phyloP scores from a whole-genome alignment of 1,140 invertebrate genomes.

The Spodoptera litura region DNA sequence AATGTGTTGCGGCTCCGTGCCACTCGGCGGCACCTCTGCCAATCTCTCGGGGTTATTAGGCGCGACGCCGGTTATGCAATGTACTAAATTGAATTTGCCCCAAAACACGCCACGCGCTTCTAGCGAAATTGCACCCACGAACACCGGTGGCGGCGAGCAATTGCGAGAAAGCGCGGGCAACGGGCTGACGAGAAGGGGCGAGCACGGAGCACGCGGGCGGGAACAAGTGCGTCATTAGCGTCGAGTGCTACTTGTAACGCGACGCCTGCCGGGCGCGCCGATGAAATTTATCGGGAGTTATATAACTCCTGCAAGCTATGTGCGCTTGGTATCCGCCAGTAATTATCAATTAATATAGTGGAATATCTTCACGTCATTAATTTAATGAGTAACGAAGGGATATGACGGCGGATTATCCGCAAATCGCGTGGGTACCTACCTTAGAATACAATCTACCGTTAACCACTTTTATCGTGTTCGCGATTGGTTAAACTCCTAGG shows the following conservation, averaged over 20 bases:
- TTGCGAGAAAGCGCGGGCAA: constrained; percentile 39
- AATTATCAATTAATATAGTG: constrained; percentile 47
- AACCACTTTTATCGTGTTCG: too few relatives aligned
- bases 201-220: constrained; percentile 42
- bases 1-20: neutral
- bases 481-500: too few relatives aligned
- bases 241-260: constrained; percentile 56
- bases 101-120: constrained; percentile 31
- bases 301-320: constrained; percentile 39
- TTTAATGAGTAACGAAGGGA: constrained; percentile 14
- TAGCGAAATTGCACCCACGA: constrained; percentile 33
- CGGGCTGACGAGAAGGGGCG: constrained; percentile 42
- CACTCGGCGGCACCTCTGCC: constrained; percentile 16
- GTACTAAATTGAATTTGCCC: constrained; percentile 37
- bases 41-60: constrained; percentile 34
- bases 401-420: neutral
- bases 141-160: constrained; percentile 34
- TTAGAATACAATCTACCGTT: neutral
- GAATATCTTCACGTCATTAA: constrained; percentile 37
- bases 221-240: constrained; percentile 64
- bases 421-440: neutral
- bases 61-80: constrained; percentile 31
- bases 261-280: constrained; percentile 53
- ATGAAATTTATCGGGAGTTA: constrained; percentile 49
- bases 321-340: constrained; percentile 36